Evolutionary conservation across 1,140 invertebrate species (phyloP).

Genomic region (Babylonia areolata): DNA sequence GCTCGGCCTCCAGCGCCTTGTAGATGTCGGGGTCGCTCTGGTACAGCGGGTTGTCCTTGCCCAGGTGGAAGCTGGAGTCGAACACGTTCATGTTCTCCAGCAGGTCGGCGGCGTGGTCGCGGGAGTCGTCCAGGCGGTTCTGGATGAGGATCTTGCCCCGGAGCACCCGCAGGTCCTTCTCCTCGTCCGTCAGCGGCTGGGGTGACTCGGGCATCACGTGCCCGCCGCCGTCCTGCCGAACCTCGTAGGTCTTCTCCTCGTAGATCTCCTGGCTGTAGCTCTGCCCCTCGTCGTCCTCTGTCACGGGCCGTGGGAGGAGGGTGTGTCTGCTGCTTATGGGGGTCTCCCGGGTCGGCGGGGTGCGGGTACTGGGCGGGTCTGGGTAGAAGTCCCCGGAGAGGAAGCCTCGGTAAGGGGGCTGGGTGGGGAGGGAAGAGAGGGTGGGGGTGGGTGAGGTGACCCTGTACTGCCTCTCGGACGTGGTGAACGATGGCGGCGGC

Average conservation of each 20-base stretch:
- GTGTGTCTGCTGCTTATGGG: too few relatives aligned
- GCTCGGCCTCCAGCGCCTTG: conserved; percentile 51
- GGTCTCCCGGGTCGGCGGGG: neutral
- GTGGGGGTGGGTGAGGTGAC: conserved; percentile 9
- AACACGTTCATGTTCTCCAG: conserved; percentile 68
- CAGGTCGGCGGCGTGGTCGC: conserved; percentile 58
- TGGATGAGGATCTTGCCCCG: conserved; percentile 65
- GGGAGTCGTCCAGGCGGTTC: conserved; percentile 59
- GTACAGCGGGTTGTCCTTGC: conserved; percentile 67
- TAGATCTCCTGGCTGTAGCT: conserved; percentile 20
- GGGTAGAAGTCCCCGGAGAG: neutral
- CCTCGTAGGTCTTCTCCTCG: conserved; percentile 33
- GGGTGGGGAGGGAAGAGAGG: neutral
- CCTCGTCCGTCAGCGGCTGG: conserved; percentile 11
- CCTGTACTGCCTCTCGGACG: neutral
- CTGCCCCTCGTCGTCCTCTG: neutral
- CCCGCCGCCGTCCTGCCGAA: neutral
- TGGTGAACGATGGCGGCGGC: neutral
- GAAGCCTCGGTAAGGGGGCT: neutral
- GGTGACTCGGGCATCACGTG: conserved; percentile 19
- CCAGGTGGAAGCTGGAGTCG: conserved; percentile 60
- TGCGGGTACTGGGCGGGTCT: neutral
- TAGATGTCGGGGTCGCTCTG: conserved; percentile 65
- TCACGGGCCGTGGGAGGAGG: neutral
- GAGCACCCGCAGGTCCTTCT: conserved; percentile 58